Percentiles rank a stretch among this genome's conserved stretches.
phyloP scores from a whole-genome alignment of 2,113 vertebrate genomes.

The Acrocephalus arundinaceus region DNA sequence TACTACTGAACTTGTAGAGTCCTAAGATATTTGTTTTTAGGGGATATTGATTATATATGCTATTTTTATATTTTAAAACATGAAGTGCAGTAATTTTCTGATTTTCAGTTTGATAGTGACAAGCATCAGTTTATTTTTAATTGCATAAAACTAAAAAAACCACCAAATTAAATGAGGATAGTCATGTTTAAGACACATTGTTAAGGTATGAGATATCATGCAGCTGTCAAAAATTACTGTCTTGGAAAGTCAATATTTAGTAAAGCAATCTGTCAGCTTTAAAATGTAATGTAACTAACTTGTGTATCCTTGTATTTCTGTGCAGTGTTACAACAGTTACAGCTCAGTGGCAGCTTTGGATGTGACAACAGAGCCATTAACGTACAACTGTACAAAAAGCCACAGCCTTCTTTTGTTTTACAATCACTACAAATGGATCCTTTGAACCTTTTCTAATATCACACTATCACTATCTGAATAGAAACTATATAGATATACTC shows the following conservation, averaged over 20 bases:
- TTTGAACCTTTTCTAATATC: background rate
- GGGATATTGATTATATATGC: accelerated
- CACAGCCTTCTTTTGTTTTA: background rate
- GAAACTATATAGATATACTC: background rate
- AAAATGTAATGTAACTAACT: background rate
- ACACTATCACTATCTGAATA: background rate
- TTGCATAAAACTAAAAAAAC: background rate
- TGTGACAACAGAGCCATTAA: background rate
- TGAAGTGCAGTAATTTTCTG: background rate
- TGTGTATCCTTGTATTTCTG: background rate
- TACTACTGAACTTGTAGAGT: background rate
- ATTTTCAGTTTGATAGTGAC: background rate
- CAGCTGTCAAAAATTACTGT: background rate
- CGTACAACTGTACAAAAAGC: background rate
- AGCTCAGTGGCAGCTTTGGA: accelerated
- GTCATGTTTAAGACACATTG: background rate
- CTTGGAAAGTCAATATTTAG: background rate
- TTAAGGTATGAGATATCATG: background rate
- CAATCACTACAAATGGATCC: background rate
- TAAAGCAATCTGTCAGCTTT: background rate
- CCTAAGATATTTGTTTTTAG: background rate
- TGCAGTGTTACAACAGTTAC: background rate
- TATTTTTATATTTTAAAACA: background rate
- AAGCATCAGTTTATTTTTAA: background rate
- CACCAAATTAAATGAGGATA: background rate